Conservation (phyloP, 1,140 invertebrate genomes). For the Musca vetustissima region DNA sequence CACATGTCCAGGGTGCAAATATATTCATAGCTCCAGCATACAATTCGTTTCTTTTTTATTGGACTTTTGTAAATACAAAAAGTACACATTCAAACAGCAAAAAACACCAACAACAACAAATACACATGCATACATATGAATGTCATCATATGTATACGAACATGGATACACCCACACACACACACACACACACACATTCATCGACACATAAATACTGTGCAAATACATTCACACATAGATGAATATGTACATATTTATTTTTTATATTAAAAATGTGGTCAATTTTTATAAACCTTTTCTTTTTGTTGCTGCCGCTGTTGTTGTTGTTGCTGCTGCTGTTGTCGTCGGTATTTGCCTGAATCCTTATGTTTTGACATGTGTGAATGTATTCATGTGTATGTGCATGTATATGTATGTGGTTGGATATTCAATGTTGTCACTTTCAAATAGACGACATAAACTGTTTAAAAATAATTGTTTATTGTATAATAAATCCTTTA, state of each 20-base stretch:
- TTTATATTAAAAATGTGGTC: neutral
- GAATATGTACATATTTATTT: too few relatives aligned
- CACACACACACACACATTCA: constrained; percentile 2
- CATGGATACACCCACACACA: neutral
- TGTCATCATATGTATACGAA: neutral
- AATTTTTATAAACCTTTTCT: neutral
- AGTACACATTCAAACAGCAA: too few relatives aligned
- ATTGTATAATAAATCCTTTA: too few relatives aligned
- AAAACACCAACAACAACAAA: too few relatives aligned
- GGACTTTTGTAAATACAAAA: too few relatives aligned
- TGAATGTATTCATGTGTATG: neutral
- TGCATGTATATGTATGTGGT: neutral
- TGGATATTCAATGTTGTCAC: constrained; percentile 1
- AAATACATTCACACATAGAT: too few relatives aligned
- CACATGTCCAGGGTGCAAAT: too few relatives aligned
- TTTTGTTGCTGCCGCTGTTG: too few relatives aligned
- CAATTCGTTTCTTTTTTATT: too few relatives aligned
- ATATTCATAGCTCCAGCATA: too few relatives aligned
- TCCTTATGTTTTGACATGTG: neutral
- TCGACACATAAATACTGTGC: too few relatives aligned
- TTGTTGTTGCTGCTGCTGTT: neutral
- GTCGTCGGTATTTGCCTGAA: neutral
- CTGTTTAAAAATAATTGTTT: too few relatives aligned
- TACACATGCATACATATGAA: neutral
- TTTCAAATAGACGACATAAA: neutral